phyloP scores from a whole-genome alignment of 2,888 invertebrate species.

The Dorcus parallelipipedus region DNA sequence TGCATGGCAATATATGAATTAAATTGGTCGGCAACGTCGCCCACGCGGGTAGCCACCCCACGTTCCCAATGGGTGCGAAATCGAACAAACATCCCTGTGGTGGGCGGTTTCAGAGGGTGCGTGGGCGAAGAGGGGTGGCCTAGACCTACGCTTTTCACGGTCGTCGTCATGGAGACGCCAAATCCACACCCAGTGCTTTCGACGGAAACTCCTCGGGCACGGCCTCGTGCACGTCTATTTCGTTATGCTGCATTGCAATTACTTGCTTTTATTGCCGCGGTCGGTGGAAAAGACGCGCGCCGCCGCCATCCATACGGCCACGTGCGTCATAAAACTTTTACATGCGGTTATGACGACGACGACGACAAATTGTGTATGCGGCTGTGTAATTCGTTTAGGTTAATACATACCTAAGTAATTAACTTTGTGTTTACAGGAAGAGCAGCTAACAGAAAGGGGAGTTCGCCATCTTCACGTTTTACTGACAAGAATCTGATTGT shows the following conservation, averaged over 20 bases:
- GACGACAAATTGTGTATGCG: too few relatives aligned
- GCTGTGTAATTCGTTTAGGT: too few relatives aligned
- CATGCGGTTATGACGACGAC: too few relatives aligned
- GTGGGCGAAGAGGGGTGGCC: constrained; percentile 30
- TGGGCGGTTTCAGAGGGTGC: constrained; percentile 26
- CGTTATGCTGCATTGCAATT: constrained; percentile 21
- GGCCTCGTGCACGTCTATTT: constrained; percentile 1
- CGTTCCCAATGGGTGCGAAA: constrained; percentile 8
- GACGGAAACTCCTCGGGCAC: constrained; percentile 15
- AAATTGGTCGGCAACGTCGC: constrained; percentile 5
- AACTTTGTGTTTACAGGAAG: too few relatives aligned
- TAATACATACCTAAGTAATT: too few relatives aligned
- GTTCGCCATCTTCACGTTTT: too few relatives aligned
- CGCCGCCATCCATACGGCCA: too few relatives aligned
- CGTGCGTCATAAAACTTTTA: too few relatives aligned
- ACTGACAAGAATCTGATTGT: too few relatives aligned
- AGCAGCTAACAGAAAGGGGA: too few relatives aligned
- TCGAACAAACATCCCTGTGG: constrained; percentile 19
- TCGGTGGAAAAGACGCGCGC: background rate
- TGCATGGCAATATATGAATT: constrained; percentile 8
- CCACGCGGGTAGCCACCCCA: constrained; percentile 4
- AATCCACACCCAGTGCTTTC: constrained; percentile 21
- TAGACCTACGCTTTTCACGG: constrained; percentile 31
- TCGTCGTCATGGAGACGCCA: constrained; percentile 26
- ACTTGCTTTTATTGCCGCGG: background rate